phyloP scores from a whole-genome alignment of 2,113 vertebrate species.

The Myrmecobius fasciatus region DNA sequence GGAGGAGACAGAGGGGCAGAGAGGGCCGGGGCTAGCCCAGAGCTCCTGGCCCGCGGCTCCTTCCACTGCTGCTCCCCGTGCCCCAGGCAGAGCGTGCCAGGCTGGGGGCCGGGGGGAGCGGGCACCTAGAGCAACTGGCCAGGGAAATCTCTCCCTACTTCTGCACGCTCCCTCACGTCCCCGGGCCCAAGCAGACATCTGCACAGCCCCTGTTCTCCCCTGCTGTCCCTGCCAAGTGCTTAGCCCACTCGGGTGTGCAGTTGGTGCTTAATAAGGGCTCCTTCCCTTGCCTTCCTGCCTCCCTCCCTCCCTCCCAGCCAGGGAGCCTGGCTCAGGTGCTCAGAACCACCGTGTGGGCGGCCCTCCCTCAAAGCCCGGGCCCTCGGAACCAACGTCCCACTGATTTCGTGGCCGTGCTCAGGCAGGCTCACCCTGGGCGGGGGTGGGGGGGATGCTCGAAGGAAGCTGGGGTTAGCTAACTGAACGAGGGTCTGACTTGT shows the following conservation, averaged over 20 bases:
- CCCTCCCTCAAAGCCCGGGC: no score
- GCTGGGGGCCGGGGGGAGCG: no score
- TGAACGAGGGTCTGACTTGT: no score
- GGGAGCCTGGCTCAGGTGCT: neutral
- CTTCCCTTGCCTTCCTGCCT: neutral
- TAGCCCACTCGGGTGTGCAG: no score
- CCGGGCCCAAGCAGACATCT: neutral
- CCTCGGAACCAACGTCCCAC: no score
- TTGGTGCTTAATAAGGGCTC: neutral
- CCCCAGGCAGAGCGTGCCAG: no score
- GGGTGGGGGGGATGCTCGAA: no score
- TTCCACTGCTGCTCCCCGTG: neutral
- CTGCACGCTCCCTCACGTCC: neutral
- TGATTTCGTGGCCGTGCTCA: no score
- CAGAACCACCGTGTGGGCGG: no score
- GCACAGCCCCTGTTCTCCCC: neutral
- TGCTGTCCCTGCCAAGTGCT: neutral
- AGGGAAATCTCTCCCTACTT: neutral
- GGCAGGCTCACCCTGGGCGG: no score
- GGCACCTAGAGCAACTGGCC: no score
- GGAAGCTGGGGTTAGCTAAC: neutral
- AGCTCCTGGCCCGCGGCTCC: no score
- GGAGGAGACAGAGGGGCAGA: neutral
- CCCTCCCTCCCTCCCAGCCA: neutral
- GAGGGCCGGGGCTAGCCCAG: neutral